Evolutionary conservation across 2,888 invertebrate species (phyloP).

Genomic region (Imbricaverruca yamaguchii): DNA sequence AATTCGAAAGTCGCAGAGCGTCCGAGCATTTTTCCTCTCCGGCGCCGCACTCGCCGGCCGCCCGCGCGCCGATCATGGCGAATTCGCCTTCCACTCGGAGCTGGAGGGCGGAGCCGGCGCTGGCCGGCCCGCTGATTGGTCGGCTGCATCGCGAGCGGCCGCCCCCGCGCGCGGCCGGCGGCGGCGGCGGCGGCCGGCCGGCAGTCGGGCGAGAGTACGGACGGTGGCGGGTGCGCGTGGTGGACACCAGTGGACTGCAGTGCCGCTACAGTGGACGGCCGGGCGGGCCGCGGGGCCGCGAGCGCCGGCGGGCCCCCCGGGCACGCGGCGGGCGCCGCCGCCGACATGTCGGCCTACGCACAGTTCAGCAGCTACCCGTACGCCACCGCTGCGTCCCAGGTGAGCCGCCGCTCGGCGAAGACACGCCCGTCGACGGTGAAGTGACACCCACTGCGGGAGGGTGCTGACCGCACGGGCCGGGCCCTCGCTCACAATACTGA

Average conservation of each 20-base stretch:
- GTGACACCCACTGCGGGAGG: no score
- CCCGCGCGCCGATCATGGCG: background rate
- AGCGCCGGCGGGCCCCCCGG: conserved; percentile 18
- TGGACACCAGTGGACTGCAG: background rate
- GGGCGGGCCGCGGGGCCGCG: conserved; percentile 15
- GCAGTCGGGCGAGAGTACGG: background rate
- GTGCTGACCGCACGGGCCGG: no score
- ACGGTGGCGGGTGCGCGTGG: background rate
- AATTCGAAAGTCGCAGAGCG: background rate
- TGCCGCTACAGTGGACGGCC: conserved; percentile 12
- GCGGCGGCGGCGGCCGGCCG: background rate
- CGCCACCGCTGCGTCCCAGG: conserved; percentile 7
- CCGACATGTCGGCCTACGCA: conserved; percentile 24
- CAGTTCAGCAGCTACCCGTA: conserved; percentile 19
- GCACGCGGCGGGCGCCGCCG: conserved; percentile 24
- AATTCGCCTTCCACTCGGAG: background rate
- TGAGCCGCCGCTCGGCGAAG: background rate
- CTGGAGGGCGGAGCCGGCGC: background rate
- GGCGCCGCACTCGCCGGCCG: background rate
- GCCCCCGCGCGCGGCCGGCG: background rate
- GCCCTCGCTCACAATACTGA: no score
- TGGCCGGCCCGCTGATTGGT: background rate
- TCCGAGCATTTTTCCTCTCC: background rate
- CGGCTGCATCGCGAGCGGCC: background rate
- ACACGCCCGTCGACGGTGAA: no score